Conservation (phyloP, 64 coral and sea anemone genomes). For the Stichodactyla mertensii region DNA sequence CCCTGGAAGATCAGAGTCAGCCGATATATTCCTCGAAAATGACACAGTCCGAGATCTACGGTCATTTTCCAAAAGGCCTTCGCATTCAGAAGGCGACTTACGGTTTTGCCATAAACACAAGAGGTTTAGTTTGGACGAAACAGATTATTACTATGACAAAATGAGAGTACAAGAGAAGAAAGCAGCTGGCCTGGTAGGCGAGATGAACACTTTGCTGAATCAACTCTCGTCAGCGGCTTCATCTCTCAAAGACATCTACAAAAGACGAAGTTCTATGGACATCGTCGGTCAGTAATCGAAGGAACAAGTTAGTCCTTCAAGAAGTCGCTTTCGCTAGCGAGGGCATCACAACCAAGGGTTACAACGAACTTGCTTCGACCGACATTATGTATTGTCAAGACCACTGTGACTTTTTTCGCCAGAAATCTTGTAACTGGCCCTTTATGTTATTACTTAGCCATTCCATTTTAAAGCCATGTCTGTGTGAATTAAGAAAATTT, state of each 20-base stretch:
- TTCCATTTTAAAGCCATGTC: neutral
- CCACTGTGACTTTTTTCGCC: neutral
- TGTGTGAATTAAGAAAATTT: conserved; percentile 5
- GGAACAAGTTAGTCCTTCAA: neutral
- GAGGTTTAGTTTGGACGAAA: conserved; percentile 37
- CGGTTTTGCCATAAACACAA: conserved; percentile 11
- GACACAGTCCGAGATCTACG: conserved; percentile 2
- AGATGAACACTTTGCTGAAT: conserved; percentile 89
- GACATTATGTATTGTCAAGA: neutral
- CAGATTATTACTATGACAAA: conserved; percentile 38
- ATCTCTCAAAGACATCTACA: conserved; percentile 84
- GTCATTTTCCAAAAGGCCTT: conserved; percentile 40
- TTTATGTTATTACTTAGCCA: neutral
- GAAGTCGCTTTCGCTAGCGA: neutral
- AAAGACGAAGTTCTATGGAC: conserved; percentile 56
- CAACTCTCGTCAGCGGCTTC: conserved; percentile 74
- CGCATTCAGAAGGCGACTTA: conserved; percentile 29
- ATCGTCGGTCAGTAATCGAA: conserved; percentile 2
- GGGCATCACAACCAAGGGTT: neutral
- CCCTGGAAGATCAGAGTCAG: conserved; percentile 43
- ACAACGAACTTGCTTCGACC: neutral
- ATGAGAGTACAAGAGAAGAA: conserved; percentile 55
- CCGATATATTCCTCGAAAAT: conserved; percentile 21
- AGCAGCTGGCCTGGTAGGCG: conserved; percentile 66
- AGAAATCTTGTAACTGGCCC: neutral